Conservation (phyloP, 2,888 invertebrate genomes). For the Perithous albicinctus region DNA sequence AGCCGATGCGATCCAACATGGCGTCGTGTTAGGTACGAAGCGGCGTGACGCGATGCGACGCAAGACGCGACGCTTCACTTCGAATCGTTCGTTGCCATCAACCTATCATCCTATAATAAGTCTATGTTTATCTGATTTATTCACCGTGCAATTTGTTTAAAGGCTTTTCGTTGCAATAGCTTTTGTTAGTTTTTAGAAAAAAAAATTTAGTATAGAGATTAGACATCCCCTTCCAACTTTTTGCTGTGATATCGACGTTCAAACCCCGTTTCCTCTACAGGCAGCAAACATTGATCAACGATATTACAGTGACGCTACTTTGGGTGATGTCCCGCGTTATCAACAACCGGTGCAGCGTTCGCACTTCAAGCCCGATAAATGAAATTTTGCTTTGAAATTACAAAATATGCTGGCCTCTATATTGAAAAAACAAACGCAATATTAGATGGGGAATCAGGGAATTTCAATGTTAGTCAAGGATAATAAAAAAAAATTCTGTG, state of each 20-base stretch:
- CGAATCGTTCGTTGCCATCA: background rate
- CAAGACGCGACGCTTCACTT: background rate
- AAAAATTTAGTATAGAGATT: background rate
- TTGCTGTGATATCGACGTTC: background rate
- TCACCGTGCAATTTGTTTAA: background rate
- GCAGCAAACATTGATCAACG: background rate
- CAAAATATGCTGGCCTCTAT: too few species aligned
- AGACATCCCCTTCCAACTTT: background rate
- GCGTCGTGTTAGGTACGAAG: constrained; percentile 13
- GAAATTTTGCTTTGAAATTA: too few species aligned
- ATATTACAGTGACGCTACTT: background rate
- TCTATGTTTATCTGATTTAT: background rate
- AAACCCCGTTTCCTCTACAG: too few species aligned
- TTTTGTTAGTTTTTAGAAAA: background rate
- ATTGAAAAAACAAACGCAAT: background rate
- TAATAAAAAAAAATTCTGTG: too few species aligned
- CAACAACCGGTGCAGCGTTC: background rate
- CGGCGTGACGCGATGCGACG: constrained; percentile 29
- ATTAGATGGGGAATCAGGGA: background rate
- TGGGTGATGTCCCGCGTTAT: background rate
- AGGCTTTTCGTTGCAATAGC: background rate
- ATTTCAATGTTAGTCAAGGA: too few species aligned
- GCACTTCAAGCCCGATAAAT: too few species aligned
- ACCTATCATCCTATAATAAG: background rate
- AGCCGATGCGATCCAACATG: constrained; percentile 26